Base-by-base conservation (phyloP, 2,888 invertebrate species). In the Orchesella flavescens region DNA sequence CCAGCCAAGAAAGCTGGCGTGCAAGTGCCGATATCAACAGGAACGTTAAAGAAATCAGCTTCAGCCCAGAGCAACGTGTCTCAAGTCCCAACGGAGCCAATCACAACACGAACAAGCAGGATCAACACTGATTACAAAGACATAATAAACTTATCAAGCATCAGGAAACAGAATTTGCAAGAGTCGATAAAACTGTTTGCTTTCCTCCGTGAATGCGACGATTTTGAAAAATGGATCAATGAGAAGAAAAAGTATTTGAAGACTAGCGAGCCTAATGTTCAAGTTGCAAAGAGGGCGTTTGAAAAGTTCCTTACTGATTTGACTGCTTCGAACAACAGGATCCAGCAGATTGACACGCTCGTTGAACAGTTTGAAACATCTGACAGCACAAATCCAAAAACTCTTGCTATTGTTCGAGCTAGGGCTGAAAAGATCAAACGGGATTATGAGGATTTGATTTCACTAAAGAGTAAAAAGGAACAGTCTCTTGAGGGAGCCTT, bases 291-390 rank as follows among this genome's bases (percentile, higher is more conserved):
- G 90, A 93, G 97, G 89, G 97, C 97, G 91, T 98, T 97, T 90
- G 98, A 98, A 93, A 96, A 97, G 91, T 95, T 99, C 90, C 93
- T 98, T 43, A 98, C 98, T 0, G 98, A 99, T 89, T 91, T 99
- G 53, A 97, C 97, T 0, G 98, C 98, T 0, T 97, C 97, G 13
- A 96, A 95, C 24, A 96, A 95, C 87, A 94, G 98, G 0, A 93
- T 99, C 87, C 97, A 97, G 88, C 94, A 94, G 76, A 95, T 99
- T 83, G 97, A 97, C 89, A 92, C 93, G 0, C 94, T 96, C 19
- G 97, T 97, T 0, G 94, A 95, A 57, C 96, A 95, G 88, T 65
- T 77, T 17, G 34, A 44, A n/a, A 17, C 3, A 3, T 94, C 99
- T 90, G 94, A 95, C 0, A 92, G 93, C 0, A 94, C 95, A 85